Conservation (phyloP, 2,888 invertebrate species). For the Callyntrura sp. region DNA sequence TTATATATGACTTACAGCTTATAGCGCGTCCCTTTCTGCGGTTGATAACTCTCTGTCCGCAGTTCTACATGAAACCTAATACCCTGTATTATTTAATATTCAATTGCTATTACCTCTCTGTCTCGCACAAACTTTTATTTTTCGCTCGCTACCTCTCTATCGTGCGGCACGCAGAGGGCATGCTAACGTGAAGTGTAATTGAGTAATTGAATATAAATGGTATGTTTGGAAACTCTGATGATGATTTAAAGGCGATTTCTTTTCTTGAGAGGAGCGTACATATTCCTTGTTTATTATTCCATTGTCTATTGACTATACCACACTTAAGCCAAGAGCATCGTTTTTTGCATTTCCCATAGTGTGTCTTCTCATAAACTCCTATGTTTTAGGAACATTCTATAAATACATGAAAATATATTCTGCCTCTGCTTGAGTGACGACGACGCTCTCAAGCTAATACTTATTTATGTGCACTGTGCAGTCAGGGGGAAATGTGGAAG, state of each 20-base stretch:
- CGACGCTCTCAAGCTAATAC: too few species aligned
- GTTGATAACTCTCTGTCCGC: too few species aligned
- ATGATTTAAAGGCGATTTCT: conserved; percentile 42
- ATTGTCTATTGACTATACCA: neutral
- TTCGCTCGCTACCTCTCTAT: neutral
- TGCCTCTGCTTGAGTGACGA: too few species aligned
- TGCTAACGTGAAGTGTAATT: conserved; percentile 27
- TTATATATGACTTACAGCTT: too few species aligned
- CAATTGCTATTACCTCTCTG: too few species aligned
- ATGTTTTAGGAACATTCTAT: conserved; percentile 28
- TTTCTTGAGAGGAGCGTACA: neutral
- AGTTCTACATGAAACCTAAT: too few species aligned
- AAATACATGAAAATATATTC: conserved; percentile 15
- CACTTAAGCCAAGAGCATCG: too few species aligned
- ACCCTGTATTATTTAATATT: neutral
- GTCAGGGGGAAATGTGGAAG: too few species aligned
- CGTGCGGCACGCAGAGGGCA: neutral
- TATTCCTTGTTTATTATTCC: neutral
- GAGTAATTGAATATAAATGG: conserved; percentile 65
- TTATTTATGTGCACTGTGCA: too few species aligned
- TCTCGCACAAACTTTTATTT: neutral
- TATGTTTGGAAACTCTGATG: conserved; percentile 4
- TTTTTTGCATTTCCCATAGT: too few species aligned
- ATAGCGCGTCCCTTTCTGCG: too few species aligned
- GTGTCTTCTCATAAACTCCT: neutral